Base-by-base conservation (phyloP, 2,888 invertebrate genomes). In the Apomyelois bistriatella region DNA sequence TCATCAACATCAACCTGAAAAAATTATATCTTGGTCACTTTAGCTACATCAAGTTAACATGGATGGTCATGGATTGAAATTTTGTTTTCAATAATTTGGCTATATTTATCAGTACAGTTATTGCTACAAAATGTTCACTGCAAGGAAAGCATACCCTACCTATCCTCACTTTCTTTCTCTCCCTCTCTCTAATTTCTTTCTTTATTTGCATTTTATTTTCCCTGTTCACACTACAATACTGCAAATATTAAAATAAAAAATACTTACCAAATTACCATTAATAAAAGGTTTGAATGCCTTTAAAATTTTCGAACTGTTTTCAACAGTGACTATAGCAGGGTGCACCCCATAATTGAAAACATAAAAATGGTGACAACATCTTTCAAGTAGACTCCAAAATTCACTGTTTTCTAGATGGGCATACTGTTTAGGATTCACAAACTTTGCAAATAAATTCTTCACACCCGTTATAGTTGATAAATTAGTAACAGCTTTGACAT, bases 301-400 rank as follows among this genome's bases (percentile, higher is more conserved):
- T n/a, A 85, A 60, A 17, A 84, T 68, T 56, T 81, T 61, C 40
- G 76, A 59, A 22, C 75, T 67, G 60, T 85, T 77, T n/a, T 76
- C 64, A 55, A 75, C 74, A 64, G 63, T 76, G 4, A 86, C 55
- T 51, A 88, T 62, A 22, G 79, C 79, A 40, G 59, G 59, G 30
- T 82, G 59, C 10, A 79, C 70, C 32, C 72, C 78, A 70, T 74
- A 73, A 37, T 77, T 71, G 51, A 88, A 80, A 8, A 89, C 81
- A 68, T 79, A 82, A 64, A 76, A 85, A 60, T 91, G 91, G 54
- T 79, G 74, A 47, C 80, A 79, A 13, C 88, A 58, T 37, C 76
- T 67, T 16, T 60, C 63, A 37, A 85, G 68, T 12, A 89, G 62
- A 16, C 68, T 61, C 81, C 85, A 85, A 59, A 76, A 84, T 7